Evolutionary conservation across 2,113 vertebrate genomes (phyloP).

Genomic region (Pelmatolapia mariae): DNA sequence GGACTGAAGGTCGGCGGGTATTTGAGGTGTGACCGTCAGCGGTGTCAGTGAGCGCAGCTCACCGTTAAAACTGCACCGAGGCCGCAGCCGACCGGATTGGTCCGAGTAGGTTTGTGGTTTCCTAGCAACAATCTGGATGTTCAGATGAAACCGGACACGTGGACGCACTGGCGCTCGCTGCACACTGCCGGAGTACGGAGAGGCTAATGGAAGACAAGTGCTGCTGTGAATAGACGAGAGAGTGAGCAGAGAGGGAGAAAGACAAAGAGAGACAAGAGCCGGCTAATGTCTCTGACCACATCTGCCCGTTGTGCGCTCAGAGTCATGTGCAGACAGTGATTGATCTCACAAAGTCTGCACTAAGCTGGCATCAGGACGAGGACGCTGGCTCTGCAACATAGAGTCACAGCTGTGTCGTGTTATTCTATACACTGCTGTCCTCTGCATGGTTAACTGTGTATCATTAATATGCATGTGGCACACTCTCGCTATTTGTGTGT

Average conservation of each 20-base stretch:
- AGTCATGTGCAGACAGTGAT: background rate
- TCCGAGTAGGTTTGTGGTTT: background rate
- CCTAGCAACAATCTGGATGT: slow-evolving; percentile 31
- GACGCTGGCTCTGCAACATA: background rate
- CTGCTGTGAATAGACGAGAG: background rate
- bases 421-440: background rate
- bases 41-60: background rate
- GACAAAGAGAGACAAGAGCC: background rate
- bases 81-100: background rate
- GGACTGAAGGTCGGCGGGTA: background rate
- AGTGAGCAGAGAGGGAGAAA: background rate
- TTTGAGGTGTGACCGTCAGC: background rate
- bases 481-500: background rate
- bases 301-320: background rate
- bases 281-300: background rate
- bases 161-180: background rate
- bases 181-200: background rate
- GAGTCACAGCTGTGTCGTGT: background rate
- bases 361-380: background rate
- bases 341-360: background rate
- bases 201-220: slow-evolving; percentile 29
- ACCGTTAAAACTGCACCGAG: background rate
- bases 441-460: background rate
- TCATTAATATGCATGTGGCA: background rate
- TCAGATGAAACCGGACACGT: background rate